Conservation (phyloP, 1,140 invertebrate genomes). For the Nautilus pompilius region DNA sequence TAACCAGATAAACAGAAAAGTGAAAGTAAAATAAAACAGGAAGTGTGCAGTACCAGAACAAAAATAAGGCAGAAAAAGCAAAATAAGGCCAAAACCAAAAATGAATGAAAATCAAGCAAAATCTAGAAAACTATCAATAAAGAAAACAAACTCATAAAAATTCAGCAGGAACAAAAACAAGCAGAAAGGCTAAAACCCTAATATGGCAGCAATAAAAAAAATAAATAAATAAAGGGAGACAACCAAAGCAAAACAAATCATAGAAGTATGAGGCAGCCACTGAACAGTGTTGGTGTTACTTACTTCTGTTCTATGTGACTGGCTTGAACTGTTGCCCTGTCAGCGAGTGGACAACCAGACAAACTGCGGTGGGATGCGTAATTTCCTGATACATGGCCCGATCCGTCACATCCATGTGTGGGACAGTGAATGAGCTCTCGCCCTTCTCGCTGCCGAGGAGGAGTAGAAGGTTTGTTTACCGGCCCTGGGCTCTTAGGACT, state of each 20-base stretch:
- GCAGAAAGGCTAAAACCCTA: not conserved
- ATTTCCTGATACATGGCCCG: constrained; percentile 67
- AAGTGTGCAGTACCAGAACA: too few species aligned
- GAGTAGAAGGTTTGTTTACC: constrained; percentile 1
- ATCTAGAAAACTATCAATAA: not conserved
- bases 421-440: constrained; percentile 66
- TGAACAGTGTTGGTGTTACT: too few species aligned
- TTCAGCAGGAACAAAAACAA: not conserved
- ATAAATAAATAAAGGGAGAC: too few species aligned
- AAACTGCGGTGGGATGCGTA: constrained; percentile 73
- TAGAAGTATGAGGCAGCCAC: too few species aligned
- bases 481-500: not conserved
- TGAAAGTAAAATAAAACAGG: not conserved
- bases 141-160: not conserved
- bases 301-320: constrained; percentile 59
- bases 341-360: constrained; percentile 73
- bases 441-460: constrained; percentile 56
- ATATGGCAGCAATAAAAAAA: not conserved
- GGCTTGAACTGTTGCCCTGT: constrained; percentile 54
- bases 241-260: too few species aligned
- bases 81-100: constrained; percentile 5
- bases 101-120: constrained; percentile 1
- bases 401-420: constrained; percentile 56
- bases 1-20: constrained; percentile 1
- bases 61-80: too few species aligned